Evolutionary conservation across 2,797 vertebrate species (phyloP).

Genomic region (Myioborus melanocephalus): DNA sequence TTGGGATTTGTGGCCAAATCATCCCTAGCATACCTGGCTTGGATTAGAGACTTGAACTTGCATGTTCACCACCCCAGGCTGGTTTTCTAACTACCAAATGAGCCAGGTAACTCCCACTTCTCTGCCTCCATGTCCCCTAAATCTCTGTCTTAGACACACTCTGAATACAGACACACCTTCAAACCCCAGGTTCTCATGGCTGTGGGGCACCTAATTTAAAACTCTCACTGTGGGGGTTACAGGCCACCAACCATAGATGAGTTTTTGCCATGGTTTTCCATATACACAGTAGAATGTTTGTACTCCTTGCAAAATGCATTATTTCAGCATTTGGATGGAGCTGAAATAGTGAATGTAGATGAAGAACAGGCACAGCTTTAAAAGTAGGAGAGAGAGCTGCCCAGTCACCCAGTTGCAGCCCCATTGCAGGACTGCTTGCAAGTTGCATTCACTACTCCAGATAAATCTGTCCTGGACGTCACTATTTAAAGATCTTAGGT

Average conservation of each 20-base stretch:
- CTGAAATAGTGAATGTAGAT: background rate
- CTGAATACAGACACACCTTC: background rate
- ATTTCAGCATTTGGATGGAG: background rate
- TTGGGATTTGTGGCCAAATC: background rate
- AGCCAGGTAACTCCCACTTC: background rate
- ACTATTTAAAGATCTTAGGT: constrained; percentile 57
- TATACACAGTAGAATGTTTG: background rate
- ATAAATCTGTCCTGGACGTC: constrained; percentile 35
- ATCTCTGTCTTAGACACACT: background rate
- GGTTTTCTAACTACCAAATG: background rate
- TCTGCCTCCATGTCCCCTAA: background rate
- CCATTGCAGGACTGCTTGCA: background rate
- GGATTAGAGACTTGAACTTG: background rate
- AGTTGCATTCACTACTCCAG: background rate
- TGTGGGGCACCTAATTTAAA: background rate
- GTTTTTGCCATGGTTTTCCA: background rate
- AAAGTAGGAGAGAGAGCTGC: background rate
- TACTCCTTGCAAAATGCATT: background rate
- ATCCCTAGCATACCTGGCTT: background rate
- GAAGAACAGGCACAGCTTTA: background rate
- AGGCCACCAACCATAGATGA: background rate
- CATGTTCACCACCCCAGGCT: background rate
- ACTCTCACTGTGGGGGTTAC: background rate
- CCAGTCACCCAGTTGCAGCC: background rate
- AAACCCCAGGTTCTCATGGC: background rate